Evolutionary conservation across 2,888 invertebrate genomes (phyloP).

Genomic region (Nomada lathburiana): DNA sequence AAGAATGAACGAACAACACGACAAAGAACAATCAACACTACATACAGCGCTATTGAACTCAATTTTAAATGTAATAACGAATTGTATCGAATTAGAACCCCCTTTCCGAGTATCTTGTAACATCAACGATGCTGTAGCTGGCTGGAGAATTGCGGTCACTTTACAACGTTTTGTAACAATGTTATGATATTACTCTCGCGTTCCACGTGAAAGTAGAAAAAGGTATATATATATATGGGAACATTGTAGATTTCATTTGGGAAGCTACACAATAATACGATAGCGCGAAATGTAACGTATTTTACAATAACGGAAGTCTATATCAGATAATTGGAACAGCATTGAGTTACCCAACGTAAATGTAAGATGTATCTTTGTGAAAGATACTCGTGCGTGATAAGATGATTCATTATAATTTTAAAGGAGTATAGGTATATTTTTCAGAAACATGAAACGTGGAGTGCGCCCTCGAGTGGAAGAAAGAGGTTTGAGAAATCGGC

Average conservation of each 20-base stretch:
- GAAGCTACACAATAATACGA: conserved; percentile 11
- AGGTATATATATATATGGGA: conserved; percentile 11
- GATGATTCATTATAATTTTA: not conserved
- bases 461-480: not conserved
- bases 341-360: conserved; percentile 9
- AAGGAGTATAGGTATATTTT: conserved; percentile 1
- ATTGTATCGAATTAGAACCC: conserved; percentile 23
- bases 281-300: conserved; percentile 26
- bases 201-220: not conserved
- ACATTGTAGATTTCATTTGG: conserved; percentile 54
- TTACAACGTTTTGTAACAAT: conserved; percentile 31
- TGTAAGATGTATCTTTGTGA: not conserved
- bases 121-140: conserved; percentile 17
- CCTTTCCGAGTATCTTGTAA: conserved; percentile 24
- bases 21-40: conserved; percentile 49
- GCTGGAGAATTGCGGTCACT: not conserved
- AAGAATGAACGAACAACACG: conserved; percentile 30
- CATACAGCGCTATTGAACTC: conserved; percentile 44
- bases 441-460: not conserved
- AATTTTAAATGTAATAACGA: conserved; percentile 42
- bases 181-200: not conserved
- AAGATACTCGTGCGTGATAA: not conserved
- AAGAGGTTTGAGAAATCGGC: conserved; percentile 3
- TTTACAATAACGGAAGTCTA: conserved; percentile 20
- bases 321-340: conserved; percentile 8